Percentiles rank a stretch among this genome's conserved stretches.
Conservation (phyloP, 2,888 invertebrate species). For the Auanema freiburgensis region DNA sequence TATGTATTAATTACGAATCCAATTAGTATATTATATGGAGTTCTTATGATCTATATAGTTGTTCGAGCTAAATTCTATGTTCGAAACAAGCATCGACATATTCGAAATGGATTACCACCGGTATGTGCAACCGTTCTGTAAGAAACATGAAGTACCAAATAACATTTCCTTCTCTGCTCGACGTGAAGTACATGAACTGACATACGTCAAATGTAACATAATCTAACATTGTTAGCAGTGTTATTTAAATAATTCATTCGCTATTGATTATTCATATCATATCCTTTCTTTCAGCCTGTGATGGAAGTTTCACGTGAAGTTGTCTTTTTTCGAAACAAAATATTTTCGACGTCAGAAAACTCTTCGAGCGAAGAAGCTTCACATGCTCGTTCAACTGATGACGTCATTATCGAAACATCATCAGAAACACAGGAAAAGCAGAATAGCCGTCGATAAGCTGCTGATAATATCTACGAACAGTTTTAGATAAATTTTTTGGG, state of each 20-base stretch:
- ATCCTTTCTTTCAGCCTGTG: no score
- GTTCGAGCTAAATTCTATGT: slow-evolving; percentile 12
- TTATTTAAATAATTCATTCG: no score
- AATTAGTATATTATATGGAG: slow-evolving; percentile 7
- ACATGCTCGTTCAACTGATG: no score
- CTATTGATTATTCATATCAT: no score
- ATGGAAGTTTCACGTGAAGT: background rate
- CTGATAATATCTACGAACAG: no score
- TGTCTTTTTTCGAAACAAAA: slow-evolving; percentile 3
- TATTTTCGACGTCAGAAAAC: background rate
- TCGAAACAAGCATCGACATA: slow-evolving; percentile 12
- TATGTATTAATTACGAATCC: slow-evolving; percentile 9
- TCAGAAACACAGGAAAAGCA: no score
- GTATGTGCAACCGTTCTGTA: slow-evolving; percentile 7
- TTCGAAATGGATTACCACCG: slow-evolving; percentile 19
- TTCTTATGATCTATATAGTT: slow-evolving; percentile 13
- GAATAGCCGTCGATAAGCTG: no score
- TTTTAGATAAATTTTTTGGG: no score
- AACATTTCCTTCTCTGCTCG: background rate
- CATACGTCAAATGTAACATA: no score
- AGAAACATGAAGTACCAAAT: background rate
- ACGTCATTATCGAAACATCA: no score
- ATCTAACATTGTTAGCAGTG: no score
- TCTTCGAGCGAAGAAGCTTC: no score
- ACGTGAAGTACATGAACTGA: background rate